phyloP scores from a whole-genome alignment of 2,797 vertebrate genomes.

The Sciurus carolinensis region DNA sequence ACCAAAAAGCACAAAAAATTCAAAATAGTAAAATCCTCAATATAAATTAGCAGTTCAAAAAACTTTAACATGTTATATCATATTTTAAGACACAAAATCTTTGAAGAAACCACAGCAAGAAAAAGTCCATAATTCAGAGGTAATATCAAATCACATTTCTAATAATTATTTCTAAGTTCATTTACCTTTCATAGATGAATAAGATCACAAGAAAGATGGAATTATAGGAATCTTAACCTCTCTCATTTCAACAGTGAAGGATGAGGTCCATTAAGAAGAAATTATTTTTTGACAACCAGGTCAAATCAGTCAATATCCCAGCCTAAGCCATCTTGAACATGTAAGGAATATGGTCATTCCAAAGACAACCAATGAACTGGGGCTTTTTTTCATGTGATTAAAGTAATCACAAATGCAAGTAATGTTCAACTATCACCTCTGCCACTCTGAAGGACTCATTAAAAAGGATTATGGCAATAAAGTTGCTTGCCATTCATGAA shows the following conservation, averaged over 20 bases:
- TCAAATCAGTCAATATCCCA: neutral
- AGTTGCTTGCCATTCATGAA: neutral
- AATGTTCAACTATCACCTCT: neutral
- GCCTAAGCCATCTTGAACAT: neutral
- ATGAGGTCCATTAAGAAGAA: neutral
- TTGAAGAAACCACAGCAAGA: constrained; percentile 30
- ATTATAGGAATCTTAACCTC: neutral
- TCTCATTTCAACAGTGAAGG: neutral
- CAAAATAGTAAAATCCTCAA: neutral
- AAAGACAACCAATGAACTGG: neutral
- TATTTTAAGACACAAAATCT: constrained; percentile 13
- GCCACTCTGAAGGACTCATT: neutral
- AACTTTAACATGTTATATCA: neutral
- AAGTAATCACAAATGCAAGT: neutral
- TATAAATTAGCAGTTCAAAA: neutral
- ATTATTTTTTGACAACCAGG: neutral
- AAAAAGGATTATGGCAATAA: neutral
- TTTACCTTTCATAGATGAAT: neutral
- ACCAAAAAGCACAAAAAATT: neutral
- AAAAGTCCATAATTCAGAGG: neutral
- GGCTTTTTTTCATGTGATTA: neutral
- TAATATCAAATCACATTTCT: neutral
- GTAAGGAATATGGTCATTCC: neutral
- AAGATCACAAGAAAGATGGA: neutral
- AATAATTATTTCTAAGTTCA: constrained; percentile 34